phyloP scores from a whole-genome alignment of 2,888 invertebrate genomes.

The Phaonia tiefii region DNA sequence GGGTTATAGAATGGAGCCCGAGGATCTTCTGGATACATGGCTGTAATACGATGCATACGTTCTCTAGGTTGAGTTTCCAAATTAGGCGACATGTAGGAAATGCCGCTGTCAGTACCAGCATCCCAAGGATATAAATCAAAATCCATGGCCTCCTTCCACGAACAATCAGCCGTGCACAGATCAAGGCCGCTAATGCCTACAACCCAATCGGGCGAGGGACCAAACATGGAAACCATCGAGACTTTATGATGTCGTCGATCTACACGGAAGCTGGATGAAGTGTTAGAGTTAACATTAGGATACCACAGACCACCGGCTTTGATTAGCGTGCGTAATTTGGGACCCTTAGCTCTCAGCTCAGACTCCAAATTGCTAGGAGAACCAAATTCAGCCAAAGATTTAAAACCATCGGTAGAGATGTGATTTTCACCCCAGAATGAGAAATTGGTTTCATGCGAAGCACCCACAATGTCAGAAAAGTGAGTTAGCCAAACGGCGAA shows the following conservation, averaged over 20 bases:
- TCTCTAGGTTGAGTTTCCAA: constrained; percentile 89
- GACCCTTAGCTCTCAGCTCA: constrained; percentile 92
- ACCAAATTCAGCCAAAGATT: constrained; percentile 86
- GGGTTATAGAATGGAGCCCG: constrained; percentile 95
- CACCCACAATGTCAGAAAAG: constrained; percentile 98
- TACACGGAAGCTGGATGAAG: constrained; percentile 90
- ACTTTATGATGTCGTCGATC: constrained; percentile 92
- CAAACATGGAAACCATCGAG: constrained; percentile 93
- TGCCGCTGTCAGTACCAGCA: constrained; percentile 96
- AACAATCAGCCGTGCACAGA: constrained; percentile 92
- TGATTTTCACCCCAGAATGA: constrained; percentile 96
- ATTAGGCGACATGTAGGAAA: constrained; percentile 94
- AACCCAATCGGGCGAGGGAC: constrained; percentile 99
- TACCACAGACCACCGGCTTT: constrained; percentile 95
- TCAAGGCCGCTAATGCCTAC: constrained; percentile 94
- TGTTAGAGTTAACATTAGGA: constrained; percentile 92
- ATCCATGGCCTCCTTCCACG: constrained; percentile 92
- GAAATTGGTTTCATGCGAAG: constrained; percentile 93
- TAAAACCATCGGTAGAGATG: constrained; percentile 93
- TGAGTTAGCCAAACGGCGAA: constrained; percentile 94
- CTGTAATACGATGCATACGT: constrained; percentile 93
- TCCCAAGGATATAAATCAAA: constrained; percentile 96
- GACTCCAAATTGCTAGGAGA: constrained; percentile 93
- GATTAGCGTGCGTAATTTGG: constrained; percentile 89
- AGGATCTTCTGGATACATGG: constrained; percentile 94